A percentile compares a stretch with the other conserved stretches of the same genome.
Conservation (phyloP, 2,113 vertebrate genomes). For the Ceyx cyanopectus region DNA sequence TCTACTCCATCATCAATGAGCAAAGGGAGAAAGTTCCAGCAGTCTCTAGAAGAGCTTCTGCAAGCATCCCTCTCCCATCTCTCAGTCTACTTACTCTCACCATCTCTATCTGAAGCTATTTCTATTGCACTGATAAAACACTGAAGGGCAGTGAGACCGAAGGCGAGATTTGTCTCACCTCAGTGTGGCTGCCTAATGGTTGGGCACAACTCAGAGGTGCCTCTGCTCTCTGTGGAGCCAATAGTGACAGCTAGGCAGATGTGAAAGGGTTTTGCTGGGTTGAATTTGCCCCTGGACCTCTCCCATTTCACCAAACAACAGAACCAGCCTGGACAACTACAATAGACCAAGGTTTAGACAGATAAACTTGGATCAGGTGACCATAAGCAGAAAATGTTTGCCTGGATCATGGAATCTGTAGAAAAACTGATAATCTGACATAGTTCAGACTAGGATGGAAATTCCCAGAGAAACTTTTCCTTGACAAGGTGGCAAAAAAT, state of each 20-base stretch:
- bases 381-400: background rate
- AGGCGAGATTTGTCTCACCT: constrained; percentile 9
- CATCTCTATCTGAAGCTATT: constrained; percentile 26
- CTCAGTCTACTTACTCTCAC: background rate
- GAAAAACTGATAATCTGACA: background rate
- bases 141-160: background rate
- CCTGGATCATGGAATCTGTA: background rate
- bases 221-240: background rate
- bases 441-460: background rate
- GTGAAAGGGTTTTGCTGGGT: background rate
- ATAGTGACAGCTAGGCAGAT: background rate
- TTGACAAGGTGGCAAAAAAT: background rate
- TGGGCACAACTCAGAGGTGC: background rate
- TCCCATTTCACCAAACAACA: background rate
- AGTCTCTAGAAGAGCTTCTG: background rate
- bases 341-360: background rate
- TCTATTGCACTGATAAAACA: constrained; percentile 28
- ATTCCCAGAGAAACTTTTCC: background rate
- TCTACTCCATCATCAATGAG: background rate
- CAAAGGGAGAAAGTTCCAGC: background rate
- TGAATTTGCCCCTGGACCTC: background rate
- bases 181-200: background rate
- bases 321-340: background rate
- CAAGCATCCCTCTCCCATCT: background rate
- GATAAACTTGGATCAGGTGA: background rate